Conservation (phyloP, 2,113 vertebrate species). For the Pangasianodon hypophthalmus region DNA sequence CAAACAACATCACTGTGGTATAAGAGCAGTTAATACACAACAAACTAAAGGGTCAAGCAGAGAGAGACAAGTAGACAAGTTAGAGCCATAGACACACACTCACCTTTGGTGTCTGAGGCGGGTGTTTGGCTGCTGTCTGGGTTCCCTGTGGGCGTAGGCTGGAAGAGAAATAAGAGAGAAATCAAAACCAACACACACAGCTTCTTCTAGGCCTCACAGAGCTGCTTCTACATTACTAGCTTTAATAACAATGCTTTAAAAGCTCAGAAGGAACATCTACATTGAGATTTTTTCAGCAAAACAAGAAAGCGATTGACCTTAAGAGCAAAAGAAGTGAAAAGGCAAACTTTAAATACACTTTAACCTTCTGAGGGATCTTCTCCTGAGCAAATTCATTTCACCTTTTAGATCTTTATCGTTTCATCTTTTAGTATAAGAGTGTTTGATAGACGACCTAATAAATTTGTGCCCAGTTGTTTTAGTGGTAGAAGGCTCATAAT, state of each 20-base stretch:
- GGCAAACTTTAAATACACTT: neutral
- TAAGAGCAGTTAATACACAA: neutral
- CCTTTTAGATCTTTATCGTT: neutral
- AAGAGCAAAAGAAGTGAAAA: neutral
- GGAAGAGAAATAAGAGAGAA: conserved; percentile 24
- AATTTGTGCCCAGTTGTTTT: neutral
- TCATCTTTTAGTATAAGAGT: neutral
- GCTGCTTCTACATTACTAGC: neutral
- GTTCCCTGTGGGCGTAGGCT: conserved; percentile 56
- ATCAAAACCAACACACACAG: neutral
- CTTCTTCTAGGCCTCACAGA: neutral
- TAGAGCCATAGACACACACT: neutral
- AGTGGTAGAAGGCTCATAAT: neutral
- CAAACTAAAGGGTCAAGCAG: conserved; percentile 2
- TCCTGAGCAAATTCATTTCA: neutral
- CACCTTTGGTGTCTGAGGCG: conserved; percentile 60
- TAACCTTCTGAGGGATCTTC: neutral
- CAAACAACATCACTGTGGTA: neutral
- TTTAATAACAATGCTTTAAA: neutral
- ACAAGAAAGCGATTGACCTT: neutral
- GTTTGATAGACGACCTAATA: neutral
- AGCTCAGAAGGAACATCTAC: neutral
- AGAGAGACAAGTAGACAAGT: neutral
- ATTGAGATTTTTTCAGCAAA: neutral
- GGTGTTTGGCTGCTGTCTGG: conserved; percentile 54